Percentiles rank a stretch among this genome's conserved stretches.
These are phyloP conservation scores for Hesperophylax magnus DNA, from an alignment of 1,140 invertebrate genomes.

Conservation along the genomic window DNA sequence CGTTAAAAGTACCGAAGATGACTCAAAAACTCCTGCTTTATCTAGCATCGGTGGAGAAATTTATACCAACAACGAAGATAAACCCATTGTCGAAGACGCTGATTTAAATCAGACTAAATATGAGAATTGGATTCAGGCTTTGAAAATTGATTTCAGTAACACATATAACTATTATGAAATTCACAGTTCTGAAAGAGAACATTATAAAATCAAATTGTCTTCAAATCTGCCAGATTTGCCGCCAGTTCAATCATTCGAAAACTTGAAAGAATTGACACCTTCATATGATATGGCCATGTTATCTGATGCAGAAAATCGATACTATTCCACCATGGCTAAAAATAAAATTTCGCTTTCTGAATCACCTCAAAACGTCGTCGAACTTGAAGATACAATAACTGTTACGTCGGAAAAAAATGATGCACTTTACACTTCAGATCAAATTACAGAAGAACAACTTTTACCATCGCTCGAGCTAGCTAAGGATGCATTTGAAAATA, in stretches of 20 bases:
- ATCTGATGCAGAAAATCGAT: conserved; percentile 2
- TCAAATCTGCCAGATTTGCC: background rate
- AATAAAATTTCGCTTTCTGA: background rate
- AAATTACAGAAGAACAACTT: background rate
- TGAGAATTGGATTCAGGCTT: background rate
- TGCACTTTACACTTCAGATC: background rate
- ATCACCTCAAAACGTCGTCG: no score
- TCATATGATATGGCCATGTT: background rate
- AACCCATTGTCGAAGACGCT: no score
- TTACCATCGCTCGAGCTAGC: no score
- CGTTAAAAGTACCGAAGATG: no score
- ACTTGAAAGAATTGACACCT: background rate
- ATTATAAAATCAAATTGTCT: background rate
- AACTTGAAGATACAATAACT: no score
- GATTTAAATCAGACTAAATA: background rate
- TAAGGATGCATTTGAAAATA: no score
- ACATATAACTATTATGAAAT: conserved; percentile 34
- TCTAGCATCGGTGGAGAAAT: no score
- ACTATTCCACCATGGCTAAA: background rate
- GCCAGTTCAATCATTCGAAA: background rate
- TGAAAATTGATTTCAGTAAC: conserved; percentile 25
- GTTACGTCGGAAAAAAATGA: no score
- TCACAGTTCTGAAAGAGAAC: conserved; percentile 32
- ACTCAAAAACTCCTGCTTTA: no score
- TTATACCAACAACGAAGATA: no score